A percentile compares a stretch with the other conserved stretches of the same genome.
These are phyloP conservation scores for Thecophora atra DNA, from an alignment of 2,888 invertebrate genomes.

Conservation along the genomic window DNA sequence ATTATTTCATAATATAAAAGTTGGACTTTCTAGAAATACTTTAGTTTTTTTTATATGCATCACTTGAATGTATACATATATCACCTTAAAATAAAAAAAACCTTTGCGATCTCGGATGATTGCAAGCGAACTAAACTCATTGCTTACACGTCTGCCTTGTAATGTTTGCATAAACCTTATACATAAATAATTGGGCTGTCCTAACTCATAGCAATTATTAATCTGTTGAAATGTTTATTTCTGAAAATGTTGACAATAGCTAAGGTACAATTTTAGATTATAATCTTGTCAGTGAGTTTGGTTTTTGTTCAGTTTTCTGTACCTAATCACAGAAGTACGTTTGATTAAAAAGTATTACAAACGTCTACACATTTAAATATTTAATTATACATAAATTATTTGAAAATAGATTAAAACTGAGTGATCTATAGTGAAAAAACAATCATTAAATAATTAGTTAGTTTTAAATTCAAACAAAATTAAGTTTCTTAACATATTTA, in stretches of 20 bases:
- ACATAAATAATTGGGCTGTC: not conserved
- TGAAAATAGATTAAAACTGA: not conserved
- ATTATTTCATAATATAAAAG: no score
- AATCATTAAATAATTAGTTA: not conserved
- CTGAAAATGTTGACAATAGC: slow-evolving; percentile 28
- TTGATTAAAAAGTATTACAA: slow-evolving; percentile 5
- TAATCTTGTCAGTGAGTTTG: slow-evolving; percentile 2
- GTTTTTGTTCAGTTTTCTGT: slow-evolving; percentile 9
- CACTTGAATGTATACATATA: no score
- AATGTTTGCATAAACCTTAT: not conserved
- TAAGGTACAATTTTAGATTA: slow-evolving; percentile 32
- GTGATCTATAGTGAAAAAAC: slow-evolving; percentile 4
- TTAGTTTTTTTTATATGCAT: no score
- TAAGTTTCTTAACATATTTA: no score
- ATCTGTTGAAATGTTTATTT: not conserved
- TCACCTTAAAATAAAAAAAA: no score
- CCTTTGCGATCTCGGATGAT: no score
- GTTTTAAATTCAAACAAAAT: no score
- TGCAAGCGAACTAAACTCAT: no score
- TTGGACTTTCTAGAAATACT: no score
- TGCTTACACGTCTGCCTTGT: no score
- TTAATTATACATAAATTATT: not conserved
- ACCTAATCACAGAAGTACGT: not conserved
- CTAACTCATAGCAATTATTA: not conserved
- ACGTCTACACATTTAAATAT: not conserved